Evolutionary conservation across 2,888 invertebrate genomes (phyloP).

Genomic region (Xanthia icteritia): DNA sequence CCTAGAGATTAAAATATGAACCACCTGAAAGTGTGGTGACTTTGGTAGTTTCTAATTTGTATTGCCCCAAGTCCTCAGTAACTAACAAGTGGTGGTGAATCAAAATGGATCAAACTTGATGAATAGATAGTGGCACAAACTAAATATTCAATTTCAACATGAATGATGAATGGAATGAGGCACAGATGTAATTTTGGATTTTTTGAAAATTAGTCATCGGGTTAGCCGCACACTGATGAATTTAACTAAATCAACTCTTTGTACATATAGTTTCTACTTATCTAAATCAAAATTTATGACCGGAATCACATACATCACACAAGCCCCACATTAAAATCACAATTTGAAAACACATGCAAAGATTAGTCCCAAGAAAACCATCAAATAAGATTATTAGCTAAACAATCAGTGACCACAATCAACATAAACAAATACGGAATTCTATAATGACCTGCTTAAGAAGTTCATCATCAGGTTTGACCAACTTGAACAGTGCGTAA

Average conservation of each 20-base stretch:
- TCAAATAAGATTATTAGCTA: slow-evolving; percentile 45
- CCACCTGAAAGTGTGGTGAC: slow-evolving; percentile 23
- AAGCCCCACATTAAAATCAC: slow-evolving; percentile 55
- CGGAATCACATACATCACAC: slow-evolving; percentile 19
- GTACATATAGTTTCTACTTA: slow-evolving; percentile 6
- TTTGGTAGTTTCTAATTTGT: slow-evolving; percentile 11
- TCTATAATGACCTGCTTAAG: slow-evolving; percentile 87
- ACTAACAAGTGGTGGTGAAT: slow-evolving; percentile 27
- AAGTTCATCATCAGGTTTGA: slow-evolving; percentile 90
- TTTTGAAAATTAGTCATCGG: background rate
- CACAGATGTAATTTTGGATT: slow-evolving; percentile 39
- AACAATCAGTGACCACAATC: slow-evolving; percentile 73
- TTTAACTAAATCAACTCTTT: slow-evolving; percentile 13
- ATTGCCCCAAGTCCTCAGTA: background rate
- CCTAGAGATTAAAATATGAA: background rate
- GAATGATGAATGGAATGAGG: slow-evolving; percentile 41
- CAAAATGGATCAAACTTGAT: slow-evolving; percentile 81
- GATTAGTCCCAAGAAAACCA: slow-evolving; percentile 64
- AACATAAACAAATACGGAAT: slow-evolving; percentile 67
- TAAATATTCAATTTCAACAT: slow-evolving; percentile 33
- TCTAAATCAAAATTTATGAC: slow-evolving; percentile 2
- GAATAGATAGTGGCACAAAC: slow-evolving; percentile 56
- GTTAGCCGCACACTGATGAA: slow-evolving; percentile 18
- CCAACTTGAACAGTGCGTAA: slow-evolving; percentile 90
- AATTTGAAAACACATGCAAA: slow-evolving; percentile 71